phyloP scores from a whole-genome alignment of 2,113 vertebrate genomes.

The Platycercus adscitus region DNA sequence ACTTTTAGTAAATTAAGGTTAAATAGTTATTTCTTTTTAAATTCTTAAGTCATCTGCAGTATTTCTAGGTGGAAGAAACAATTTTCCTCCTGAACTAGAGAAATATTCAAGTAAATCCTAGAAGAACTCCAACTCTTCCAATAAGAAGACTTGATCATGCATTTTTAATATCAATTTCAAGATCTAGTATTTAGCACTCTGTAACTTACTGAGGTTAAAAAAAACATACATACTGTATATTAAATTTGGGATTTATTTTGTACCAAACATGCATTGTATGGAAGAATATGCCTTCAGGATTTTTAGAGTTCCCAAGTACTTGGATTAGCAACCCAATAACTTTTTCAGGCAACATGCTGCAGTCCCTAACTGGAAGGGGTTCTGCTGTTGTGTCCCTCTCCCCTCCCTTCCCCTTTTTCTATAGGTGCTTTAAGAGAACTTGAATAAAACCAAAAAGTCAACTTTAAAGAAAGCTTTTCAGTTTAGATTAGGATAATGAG shows the following conservation, averaged over 20 bases:
- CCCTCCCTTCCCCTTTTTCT: background rate
- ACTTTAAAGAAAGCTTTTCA: background rate
- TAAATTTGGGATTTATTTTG: background rate
- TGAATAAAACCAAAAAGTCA: background rate
- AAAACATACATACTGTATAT: background rate
- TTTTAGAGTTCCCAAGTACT: background rate
- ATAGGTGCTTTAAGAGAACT: background rate
- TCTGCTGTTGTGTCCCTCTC: background rate
- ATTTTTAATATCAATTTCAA: background rate
- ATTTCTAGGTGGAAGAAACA: background rate
- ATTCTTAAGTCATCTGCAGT: background rate
- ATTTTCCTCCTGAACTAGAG: background rate
- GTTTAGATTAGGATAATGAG: background rate
- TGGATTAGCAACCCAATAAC: background rate
- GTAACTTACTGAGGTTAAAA: background rate
- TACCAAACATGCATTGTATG: background rate
- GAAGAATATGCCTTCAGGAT: background rate
- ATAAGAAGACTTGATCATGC: background rate
- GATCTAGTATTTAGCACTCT: background rate
- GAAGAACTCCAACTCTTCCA: background rate
- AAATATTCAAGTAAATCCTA: background rate
- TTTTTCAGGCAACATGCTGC: background rate
- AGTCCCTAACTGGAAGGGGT: background rate
- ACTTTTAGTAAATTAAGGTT: background rate
- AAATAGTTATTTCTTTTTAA: background rate